These are phyloP conservation scores for Pandemis corylana DNA, from an alignment of 2,888 invertebrate species.

Conservation along the genomic window DNA sequence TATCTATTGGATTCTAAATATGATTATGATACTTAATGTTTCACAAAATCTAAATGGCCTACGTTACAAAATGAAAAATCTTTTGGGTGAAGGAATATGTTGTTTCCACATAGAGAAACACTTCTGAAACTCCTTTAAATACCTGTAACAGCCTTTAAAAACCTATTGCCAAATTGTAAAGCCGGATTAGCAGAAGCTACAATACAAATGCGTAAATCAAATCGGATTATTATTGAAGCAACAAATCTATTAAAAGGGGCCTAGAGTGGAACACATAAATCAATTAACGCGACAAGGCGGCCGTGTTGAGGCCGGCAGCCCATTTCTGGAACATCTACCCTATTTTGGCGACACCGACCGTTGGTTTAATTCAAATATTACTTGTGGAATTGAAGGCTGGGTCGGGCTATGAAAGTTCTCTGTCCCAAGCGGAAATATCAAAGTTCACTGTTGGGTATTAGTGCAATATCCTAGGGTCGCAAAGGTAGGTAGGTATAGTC, in stretches of 20 bases:
- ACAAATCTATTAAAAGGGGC: slow-evolving; percentile 75
- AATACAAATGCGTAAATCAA: slow-evolving; percentile 70
- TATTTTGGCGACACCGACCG: slow-evolving; percentile 72
- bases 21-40: too few species aligned
- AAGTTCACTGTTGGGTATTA: too few species aligned
- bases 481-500: too few species aligned
- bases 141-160: slow-evolving; percentile 4
- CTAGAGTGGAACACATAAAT: slow-evolving; percentile 74
- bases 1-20: too few species aligned
- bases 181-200: slow-evolving; percentile 31
- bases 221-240: slow-evolving; percentile 74
- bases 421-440: too few species aligned
- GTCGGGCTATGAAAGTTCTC: slow-evolving; percentile 54
- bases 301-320: slow-evolving; percentile 72
- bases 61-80: too few species aligned
- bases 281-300: slow-evolving; percentile 76
- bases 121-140: neutral
- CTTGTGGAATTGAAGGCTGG: slow-evolving; percentile 75
- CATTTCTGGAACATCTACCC: slow-evolving; percentile 70
- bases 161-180: slow-evolving; percentile 14
- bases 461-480: too few species aligned
- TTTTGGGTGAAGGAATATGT: neutral
- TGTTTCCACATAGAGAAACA: neutral
- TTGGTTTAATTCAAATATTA: slow-evolving; percentile 80
- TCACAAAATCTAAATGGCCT: too few species aligned